Evolutionary conservation across 2,113 vertebrate species (phyloP).

Genomic region (Esox niger): DNA sequence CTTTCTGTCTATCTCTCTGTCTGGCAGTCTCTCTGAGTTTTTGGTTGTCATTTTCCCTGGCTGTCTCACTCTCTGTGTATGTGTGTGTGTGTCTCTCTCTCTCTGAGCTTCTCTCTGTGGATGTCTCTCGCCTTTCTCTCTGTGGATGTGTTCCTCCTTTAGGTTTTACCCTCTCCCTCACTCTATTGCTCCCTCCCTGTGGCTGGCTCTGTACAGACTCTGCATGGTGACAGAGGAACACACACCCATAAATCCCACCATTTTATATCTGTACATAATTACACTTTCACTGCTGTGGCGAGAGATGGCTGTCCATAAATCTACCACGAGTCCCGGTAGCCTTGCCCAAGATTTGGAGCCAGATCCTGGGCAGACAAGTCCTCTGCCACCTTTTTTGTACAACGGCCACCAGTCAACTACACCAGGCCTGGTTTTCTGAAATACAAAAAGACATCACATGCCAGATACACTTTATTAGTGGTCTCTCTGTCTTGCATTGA

Average conservation of each 20-base stretch:
- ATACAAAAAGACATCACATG: conserved; percentile 5
- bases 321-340: conserved; percentile 41
- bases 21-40: too few species aligned
- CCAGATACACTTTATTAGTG: neutral
- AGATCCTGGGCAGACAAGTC: conserved; percentile 30
- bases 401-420: conserved; percentile 25
- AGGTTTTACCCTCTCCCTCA: conserved; percentile 38
- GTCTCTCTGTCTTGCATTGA: too few species aligned
- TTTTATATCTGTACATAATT: conserved; percentile 54
- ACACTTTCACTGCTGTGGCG: conserved; percentile 54
- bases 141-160: conserved; percentile 13
- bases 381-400: conserved; percentile 1
- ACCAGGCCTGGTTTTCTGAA: conserved; percentile 12
- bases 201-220: conserved; percentile 24
- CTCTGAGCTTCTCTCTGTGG: too few species aligned
- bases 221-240: conserved; percentile 28
- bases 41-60: too few species aligned
- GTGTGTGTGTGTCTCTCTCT: too few species aligned
- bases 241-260: conserved; percentile 50
- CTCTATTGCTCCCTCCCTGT: too few species aligned
- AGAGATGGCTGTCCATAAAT: conserved; percentile 56
- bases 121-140: too few species aligned
- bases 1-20: conserved; percentile 40
- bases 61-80: too few species aligned
- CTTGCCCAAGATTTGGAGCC: conserved; percentile 36